phyloP scores from a whole-genome alignment of 2,113 vertebrate genomes.

The Cebus imitator region DNA sequence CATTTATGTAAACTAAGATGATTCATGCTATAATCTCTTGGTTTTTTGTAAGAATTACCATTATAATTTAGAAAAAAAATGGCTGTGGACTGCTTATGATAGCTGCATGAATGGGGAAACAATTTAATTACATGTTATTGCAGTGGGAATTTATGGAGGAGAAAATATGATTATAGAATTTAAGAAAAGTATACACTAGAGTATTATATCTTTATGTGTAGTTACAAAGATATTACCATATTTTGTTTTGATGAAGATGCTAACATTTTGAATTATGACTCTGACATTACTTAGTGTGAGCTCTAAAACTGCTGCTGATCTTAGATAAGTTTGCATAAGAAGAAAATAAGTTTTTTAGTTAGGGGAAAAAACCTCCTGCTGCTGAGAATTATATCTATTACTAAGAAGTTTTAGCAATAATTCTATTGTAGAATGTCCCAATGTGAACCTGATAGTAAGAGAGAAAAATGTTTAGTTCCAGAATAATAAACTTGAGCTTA shows the following conservation, averaged over 20 bases:
- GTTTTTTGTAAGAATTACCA: conserved; percentile 10
- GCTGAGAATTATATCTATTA: neutral
- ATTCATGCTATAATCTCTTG: neutral
- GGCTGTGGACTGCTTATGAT: neutral
- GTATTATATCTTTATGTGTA: neutral
- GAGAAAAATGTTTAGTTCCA: neutral
- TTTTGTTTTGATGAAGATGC: conserved; percentile 12
- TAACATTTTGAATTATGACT: neutral
- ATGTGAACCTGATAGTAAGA: neutral
- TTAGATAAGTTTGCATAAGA: too few species aligned
- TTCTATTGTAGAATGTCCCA: neutral
- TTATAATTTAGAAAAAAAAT: neutral
- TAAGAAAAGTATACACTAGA: neutral
- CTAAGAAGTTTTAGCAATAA: neutral
- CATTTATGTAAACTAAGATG: conserved; percentile 10
- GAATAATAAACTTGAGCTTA: neutral
- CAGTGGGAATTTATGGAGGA: neutral
- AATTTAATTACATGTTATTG: conserved; percentile 50
- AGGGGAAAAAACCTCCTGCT: neutral
- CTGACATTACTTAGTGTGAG: neutral
- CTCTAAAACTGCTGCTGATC: neutral
- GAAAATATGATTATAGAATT: conserved; percentile 36
- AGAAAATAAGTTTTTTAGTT: too few species aligned
- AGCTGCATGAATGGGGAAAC: neutral
- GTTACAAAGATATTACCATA: conserved; percentile 1